A percentile compares a stretch with the other conserved stretches of the same genome.
Conservation (phyloP, 2,888 invertebrate genomes). For the Zhuqinia jingwanae region DNA sequence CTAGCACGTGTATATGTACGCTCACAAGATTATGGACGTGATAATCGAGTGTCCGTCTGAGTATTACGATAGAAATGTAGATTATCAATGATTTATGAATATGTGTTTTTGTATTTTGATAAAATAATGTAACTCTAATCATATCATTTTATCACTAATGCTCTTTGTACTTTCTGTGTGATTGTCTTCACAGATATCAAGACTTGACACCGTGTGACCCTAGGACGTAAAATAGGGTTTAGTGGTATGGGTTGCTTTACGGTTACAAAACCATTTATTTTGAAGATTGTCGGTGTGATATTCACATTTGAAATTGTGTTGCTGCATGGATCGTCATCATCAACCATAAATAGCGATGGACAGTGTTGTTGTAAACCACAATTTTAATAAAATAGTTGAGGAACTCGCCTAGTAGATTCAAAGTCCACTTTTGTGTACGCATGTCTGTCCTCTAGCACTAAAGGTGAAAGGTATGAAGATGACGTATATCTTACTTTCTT, state of each 20-base stretch:
- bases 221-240: slow-evolving; percentile 71
- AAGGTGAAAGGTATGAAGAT: too few species aligned
- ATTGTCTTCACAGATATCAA: slow-evolving; percentile 29
- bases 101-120: too few species aligned
- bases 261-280: slow-evolving; percentile 70
- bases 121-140: too few species aligned
- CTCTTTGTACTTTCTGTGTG: too few species aligned
- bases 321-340: slow-evolving; percentile 58
- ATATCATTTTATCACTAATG: too few species aligned
- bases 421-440: too few species aligned
- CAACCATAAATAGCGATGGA: background rate
- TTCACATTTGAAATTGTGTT: slow-evolving; percentile 75
- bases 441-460: too few species aligned
- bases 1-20: slow-evolving; percentile 59
- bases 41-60: slow-evolving; percentile 69
- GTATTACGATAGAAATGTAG: slow-evolving; percentile 58
- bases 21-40: slow-evolving; percentile 54
- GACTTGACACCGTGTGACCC: slow-evolving; percentile 63
- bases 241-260: slow-evolving; percentile 68
- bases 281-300: slow-evolving; percentile 67
- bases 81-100: background rate
- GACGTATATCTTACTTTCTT: too few species aligned
- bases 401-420: too few species aligned
- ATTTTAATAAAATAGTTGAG: too few species aligned
- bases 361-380: too few species aligned